Evolutionary conservation across 2,888 invertebrate species (phyloP), one percentile per base, ranked within the genome.

Genomic region (Onchidella celtica): DNA sequence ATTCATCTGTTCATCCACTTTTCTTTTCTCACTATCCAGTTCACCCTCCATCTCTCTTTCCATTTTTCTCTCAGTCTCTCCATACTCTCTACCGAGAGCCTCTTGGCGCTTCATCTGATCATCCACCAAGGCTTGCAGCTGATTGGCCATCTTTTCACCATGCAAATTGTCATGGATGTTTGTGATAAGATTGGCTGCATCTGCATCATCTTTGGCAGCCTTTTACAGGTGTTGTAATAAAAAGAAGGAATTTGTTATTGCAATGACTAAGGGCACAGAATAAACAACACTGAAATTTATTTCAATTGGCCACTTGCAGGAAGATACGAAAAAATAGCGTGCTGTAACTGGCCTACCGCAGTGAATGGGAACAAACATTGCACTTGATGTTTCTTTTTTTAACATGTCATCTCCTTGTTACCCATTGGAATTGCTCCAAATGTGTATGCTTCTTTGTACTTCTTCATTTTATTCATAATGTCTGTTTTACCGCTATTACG

Each of bases 181-280:
- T 82, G 86, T 84, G 63, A 92, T 89, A n/a, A 92, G 86, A 17
- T 90, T 87, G 0, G 90, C 91, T 9, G 90, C 83, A 57, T 90
- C 91, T 3, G 83, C 83, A 82, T 92, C 91, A 17, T 89, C 90
- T 81, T 89, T 89, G 11, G 88, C 86, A 75, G 89, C 90, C 91
- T 92, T 79, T 3, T 74, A 24, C 47, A 72, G 24, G 21, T 14
- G 38, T 3, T 36, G 29, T 3, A 59, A 11, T 59, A 11, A 27
- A 65, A 32, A 65, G 27, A 17, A 32, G 32, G 65, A 14, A 55
- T 55, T 55, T 14, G 17, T 17, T 55, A 9, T 14, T 55, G 9
- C 55, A 55, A 55, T 55, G 55, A 55, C 11, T 14, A 55, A 55
- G 55, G 17, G 55, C 11, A 17, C 11, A 17, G 17, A 17, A 55